Evolutionary conservation across 2,113 vertebrate species (phyloP).

Genomic region (Dicerorhinus sumatrensis): DNA sequence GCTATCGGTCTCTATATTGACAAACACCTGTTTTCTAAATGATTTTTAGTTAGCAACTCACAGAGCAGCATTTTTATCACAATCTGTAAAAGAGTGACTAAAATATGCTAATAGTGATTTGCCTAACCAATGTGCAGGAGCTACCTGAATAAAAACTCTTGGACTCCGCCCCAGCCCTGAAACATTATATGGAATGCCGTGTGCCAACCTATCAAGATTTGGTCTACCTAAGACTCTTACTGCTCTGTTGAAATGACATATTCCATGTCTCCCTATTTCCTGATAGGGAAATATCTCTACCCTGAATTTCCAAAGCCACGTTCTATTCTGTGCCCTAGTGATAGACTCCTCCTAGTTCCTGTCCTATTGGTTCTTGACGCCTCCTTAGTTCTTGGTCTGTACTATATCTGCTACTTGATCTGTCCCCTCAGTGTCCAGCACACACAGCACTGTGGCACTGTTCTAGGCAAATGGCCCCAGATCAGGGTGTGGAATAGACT

Average conservation of each 20-base stretch:
- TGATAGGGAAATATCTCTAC: neutral
- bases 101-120: constrained; percentile 26
- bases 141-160: neutral
- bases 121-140: neutral
- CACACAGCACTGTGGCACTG: neutral
- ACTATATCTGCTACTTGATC: neutral
- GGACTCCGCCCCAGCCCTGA: neutral
- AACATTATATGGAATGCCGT: neutral
- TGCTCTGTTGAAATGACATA: neutral
- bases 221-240: neutral
- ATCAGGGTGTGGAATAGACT: neutral
- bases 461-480: neutral
- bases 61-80: neutral
- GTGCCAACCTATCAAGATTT: neutral
- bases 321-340: neutral
- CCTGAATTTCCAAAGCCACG: neutral
- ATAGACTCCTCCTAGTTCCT: neutral
- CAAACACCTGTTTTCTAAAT: constrained; percentile 10
- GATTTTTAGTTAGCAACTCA: constrained; percentile 8
- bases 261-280: constrained; percentile 2
- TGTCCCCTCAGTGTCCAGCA: neutral
- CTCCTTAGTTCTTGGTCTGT: neutral
- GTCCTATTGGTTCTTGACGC: neutral
- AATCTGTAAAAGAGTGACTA: neutral
- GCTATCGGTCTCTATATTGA: constrained; percentile 1